Base-by-base conservation (phyloP, 92 coral and sea anemone genomes). In the Muricea muricata region DNA sequence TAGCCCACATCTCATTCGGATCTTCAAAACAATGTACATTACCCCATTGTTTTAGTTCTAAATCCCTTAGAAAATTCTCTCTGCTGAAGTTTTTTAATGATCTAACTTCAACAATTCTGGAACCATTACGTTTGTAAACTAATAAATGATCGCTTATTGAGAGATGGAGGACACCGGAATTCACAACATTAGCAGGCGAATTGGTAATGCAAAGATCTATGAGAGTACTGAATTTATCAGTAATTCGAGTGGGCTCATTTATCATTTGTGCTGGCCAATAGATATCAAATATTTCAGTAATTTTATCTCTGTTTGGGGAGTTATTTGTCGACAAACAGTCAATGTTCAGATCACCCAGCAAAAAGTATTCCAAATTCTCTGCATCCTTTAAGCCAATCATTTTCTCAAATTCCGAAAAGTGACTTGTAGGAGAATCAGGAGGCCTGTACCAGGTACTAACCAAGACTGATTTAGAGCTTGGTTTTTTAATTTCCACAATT, bases 191-290 rank as follows among this genome's bases (percentile, higher is more conserved):
- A 23, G 69, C 69, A 6, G 85, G 88, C 35, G 84, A 76, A 84
- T 87, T 86, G 13, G 93, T 90, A 76, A 87, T 68, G 58, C 91
- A 90, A 35, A 90, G 37, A 76, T 86, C 88, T 58, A 90, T 86
- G 33, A 90, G 65, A 34, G 90, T 81, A 35, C 73, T 80, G 28
- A 89, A 87, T 48, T 15, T 85, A 12, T 85, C 60, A 12, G 93
- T 90, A 41, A 86, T 81, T 54, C 90, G 70, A 41, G 93, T 90
- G 42, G 90, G 85, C 65, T 90, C 93, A 67, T 77, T 86, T 71
- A 90, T 82, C 50, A 86, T 50, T 50, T 86, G 90, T 17, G 9
- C 42, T 37, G 9, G 4, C 5, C 9, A 85, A 42, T 69, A 68
- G 26, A 78, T 88, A 42, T 88, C 88, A 35, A 88, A 85, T 30